Evolutionary conservation across 2,113 vertebrate species (phyloP), one percentile per base, ranked within the genome.

Genomic region (Laticauda laticaudata): DNA sequence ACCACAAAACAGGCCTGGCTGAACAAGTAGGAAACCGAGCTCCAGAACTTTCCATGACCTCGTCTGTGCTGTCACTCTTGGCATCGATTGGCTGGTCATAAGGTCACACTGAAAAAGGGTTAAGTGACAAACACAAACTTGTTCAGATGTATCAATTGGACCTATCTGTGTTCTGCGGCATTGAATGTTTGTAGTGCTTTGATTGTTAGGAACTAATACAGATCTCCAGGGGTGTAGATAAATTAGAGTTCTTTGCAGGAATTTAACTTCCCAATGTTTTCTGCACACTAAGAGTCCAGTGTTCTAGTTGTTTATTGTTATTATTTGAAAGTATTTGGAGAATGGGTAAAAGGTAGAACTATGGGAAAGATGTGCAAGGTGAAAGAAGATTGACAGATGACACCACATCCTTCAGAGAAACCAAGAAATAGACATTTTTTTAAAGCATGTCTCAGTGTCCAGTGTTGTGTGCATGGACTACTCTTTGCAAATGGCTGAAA

Each of bases 11-110:
- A 97, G 93, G 95, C 59, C 86, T 91, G 95, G 95, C 93, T 94
- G 94, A 96, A 96, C 90, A 95, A 95, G 94, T 21, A 97, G 94
- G 95, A 97, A 97, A 95, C 93, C 88, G 94, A 96, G 92, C 95
- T 96, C 21, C 91, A 92, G 94, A 96, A 95, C 95, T 95, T 94
- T 91, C 53, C 10, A 51, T 94, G 96, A 97, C 93, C 95, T 93
- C 26, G 29, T 34, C 55, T 12, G 34, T 64, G 4, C 39, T 93
- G 94, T 93, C 94, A 59, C 93, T 95, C 69, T 94, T 96, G 93
- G 96, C 94, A 88, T 7, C 88, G 93, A 87, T 69, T 89, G 92
- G 18, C 0, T 88, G 94, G 95, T 95, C 94, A 95, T 87, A 81
- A 94, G 92, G 55, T 96, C 69, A 90, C n/a, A n/a, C 61, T 55